A percentile compares a stretch with the other conserved stretches of the same genome.
These are phyloP conservation scores for Thecocarcelia acutangulata DNA, from an alignment of 2,888 invertebrate species.

Conservation along the genomic window DNA sequence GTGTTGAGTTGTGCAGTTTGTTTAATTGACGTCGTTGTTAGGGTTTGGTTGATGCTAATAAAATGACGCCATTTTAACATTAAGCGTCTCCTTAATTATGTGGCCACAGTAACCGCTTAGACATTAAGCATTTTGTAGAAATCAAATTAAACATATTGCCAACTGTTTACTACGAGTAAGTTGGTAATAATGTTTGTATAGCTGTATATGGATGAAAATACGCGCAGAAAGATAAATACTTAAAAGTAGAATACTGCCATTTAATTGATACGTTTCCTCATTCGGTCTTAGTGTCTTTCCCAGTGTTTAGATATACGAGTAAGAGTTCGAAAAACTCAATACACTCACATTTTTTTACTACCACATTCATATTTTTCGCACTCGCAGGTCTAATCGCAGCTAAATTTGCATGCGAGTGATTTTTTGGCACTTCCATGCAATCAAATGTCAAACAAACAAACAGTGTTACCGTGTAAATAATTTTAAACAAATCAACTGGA, in stretches of 20 bases:
- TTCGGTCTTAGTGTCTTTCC: no score
- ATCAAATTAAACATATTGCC: slow-evolving; percentile 61
- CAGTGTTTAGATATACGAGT: no score
- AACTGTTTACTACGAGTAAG: slow-evolving; percentile 50
- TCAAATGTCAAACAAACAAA: no score
- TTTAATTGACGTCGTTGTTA: slow-evolving; percentile 30
- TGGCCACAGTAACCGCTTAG: slow-evolving; percentile 63
- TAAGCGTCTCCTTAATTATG: slow-evolving; percentile 66
- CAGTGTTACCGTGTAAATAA: no score
- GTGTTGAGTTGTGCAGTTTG: slow-evolving; percentile 18
- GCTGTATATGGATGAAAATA: background rate
- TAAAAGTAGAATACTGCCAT: background rate
- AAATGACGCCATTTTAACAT: slow-evolving; percentile 64
- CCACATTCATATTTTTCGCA: no score
- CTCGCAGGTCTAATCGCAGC: no score
- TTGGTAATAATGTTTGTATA: background rate
- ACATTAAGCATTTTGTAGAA: slow-evolving; percentile 58
- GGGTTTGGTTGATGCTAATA: slow-evolving; percentile 53
- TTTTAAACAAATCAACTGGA: no score
- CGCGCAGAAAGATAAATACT: background rate
- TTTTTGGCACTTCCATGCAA: no score
- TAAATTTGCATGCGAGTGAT: no score
- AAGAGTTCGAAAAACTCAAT: no score
- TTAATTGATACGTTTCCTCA: no score
- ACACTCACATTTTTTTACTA: no score